A percentile compares a stretch with the other conserved stretches of the same genome.
Evolutionary conservation across 1,140 invertebrate species (phyloP).

Genomic region (Halyomorpha halys): DNA sequence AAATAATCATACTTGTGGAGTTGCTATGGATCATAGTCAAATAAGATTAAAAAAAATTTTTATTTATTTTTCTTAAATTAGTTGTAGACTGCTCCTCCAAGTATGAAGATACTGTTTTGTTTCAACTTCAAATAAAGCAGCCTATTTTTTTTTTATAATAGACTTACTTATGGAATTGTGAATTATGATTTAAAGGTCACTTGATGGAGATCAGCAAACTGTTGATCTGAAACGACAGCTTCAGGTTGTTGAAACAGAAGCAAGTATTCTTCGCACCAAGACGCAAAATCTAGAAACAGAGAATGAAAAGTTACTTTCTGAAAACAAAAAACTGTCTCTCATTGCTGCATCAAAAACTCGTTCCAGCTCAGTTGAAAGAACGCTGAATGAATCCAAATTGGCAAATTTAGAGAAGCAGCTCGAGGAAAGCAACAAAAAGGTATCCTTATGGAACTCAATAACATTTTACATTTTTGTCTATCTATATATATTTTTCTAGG

Average conservation of each 20-base stretch:
- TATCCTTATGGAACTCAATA: conserved; percentile 9
- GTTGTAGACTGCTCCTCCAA: too few relatives aligned
- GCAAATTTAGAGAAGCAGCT: conserved; percentile 52
- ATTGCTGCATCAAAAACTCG: conserved; percentile 39
- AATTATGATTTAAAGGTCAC: conserved; percentile 38
- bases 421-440: conserved; percentile 46
- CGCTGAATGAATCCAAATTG: conserved; percentile 32
- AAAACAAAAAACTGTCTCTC: conserved; percentile 56
- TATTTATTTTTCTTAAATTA: too few relatives aligned
- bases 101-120: too few relatives aligned
- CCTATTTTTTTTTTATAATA: too few relatives aligned
- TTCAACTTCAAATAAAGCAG: too few relatives aligned
- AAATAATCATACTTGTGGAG: too few relatives aligned
- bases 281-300: conserved; percentile 55
- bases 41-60: too few relatives aligned
- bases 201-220: conserved; percentile 49
- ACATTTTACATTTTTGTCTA: not conserved
- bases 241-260: conserved; percentile 62
- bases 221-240: conserved; percentile 60
- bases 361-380: conserved; percentile 21
- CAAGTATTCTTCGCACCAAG: conserved; percentile 50
- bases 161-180: too few relatives aligned
- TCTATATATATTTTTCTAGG: not conserved
- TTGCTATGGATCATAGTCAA: too few relatives aligned
- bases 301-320: conserved; percentile 58